phyloP scores from a whole-genome alignment of 2,113 vertebrate species.

The Sterrhoptilus dennistouni region DNA sequence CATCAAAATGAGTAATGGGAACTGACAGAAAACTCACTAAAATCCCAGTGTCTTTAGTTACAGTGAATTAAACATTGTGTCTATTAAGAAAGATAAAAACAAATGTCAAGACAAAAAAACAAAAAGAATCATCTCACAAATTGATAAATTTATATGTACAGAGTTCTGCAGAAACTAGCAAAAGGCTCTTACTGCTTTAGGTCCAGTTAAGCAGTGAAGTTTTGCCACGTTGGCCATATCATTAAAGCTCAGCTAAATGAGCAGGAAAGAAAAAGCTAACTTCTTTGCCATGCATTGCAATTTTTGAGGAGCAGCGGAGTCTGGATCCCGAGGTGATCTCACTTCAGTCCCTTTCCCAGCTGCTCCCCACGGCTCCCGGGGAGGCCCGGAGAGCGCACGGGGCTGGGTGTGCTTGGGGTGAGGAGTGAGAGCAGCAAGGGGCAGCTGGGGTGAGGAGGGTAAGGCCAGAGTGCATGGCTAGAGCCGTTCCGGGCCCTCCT shows the following conservation, averaged over 20 bases:
- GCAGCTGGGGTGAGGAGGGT: neutral
- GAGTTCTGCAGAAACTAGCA: neutral
- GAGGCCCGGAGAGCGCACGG: neutral
- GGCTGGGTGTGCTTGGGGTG: neutral
- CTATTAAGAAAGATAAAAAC: slow-evolving; percentile 49
- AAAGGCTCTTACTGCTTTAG: neutral
- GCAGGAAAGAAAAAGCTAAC: neutral
- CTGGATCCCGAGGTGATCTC: neutral
- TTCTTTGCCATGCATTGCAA: neutral
- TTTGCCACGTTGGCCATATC: neutral
- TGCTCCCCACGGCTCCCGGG: neutral
- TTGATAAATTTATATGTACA: neutral
- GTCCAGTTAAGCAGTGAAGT: neutral
- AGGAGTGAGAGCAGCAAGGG: neutral
- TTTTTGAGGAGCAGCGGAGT: neutral
- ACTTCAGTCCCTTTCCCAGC: neutral
- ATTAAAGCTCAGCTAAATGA: neutral
- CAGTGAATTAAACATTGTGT: slow-evolving; percentile 62
- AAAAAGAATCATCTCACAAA: neutral
- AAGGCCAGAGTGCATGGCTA: neutral
- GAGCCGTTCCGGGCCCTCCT: neutral
- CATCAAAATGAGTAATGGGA: slow-evolving; percentile 76
- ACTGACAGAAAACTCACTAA: slow-evolving; percentile 66
- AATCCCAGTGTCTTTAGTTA: slow-evolving; percentile 62
- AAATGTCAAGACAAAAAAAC: slow-evolving; percentile 3